Evolutionary conservation across 1,140 invertebrate species (phyloP), one percentile per base, ranked within the genome.

Genomic region (Hypothenemus hampei): DNA sequence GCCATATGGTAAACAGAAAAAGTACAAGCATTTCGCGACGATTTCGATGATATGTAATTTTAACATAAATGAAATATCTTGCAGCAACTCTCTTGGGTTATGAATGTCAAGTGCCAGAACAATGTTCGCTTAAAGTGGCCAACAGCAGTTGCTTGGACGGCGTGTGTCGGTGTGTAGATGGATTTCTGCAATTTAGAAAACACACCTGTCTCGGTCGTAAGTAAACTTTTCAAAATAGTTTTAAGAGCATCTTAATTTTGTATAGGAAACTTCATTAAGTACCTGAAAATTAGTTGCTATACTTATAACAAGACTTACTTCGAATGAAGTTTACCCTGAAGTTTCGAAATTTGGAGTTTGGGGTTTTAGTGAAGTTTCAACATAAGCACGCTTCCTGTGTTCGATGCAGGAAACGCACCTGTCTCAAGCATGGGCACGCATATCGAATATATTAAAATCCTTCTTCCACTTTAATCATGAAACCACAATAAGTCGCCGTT

Each of bases 181-280:
- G 88, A 46, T 88, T 84, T 72, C 73, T 92, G 35, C 87, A 89
- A 65, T 89, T 90, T 72, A 79, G 89, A 62, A 83, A 87, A 67
- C 90, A 93, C 68, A 91, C 89, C 19, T 93, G 91, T 73, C 77
- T 93, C 23, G 80, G 82, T 69, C 88, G 90, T 93, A 81, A 90
- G 89, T 87, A n/a, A n/a, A n/a, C n/a, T n/a, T n/a, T n/a, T n/a
- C n/a, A n/a, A n/a, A n/a, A n/a, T n/a, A n/a, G n/a, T n/a, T n/a
- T n/a, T n/a, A n/a, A n/a, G n/a, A n/a, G n/a, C n/a, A n/a, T n/a
- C n/a, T n/a, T n/a, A n/a, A n/a, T n/a, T n/a, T n/a, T n/a, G n/a
- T n/a, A n/a, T n/a, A n/a, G n/a, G n/a, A n/a, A n/a, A n/a, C n/a
- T n/a, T n/a, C n/a, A n/a, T n/a, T n/a, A n/a, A n/a, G n/a, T n/a